phyloP scores from a whole-genome alignment of 1,140 invertebrate genomes.

The Holcopasites calliopsidis region DNA sequence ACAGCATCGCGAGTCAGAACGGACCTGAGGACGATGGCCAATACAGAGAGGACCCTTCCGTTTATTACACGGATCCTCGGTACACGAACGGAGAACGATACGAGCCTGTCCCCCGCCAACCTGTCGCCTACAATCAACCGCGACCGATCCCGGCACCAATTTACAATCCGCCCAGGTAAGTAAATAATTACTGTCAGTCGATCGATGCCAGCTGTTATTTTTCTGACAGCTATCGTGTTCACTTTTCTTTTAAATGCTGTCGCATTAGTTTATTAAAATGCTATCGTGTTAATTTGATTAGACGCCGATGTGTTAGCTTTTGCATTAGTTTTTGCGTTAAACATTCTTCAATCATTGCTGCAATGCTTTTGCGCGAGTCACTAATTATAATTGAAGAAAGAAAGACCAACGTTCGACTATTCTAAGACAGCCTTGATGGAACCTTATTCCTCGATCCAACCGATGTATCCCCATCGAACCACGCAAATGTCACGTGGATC shows the following conservation, averaged over 20 bases:
- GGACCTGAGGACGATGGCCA: conserved; percentile 89
- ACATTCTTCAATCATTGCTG: too few relatives aligned
- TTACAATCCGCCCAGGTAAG: conserved; percentile 38
- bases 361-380: too few relatives aligned
- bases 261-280: too few relatives aligned
- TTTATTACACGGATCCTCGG: conserved; percentile 87
- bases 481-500: conserved; percentile 74
- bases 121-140: conserved; percentile 15
- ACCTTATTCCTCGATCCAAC: background rate
- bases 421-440: too few relatives aligned
- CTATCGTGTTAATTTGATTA: too few relatives aligned
- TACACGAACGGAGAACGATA: conserved; percentile 81
- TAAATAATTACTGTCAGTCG: background rate
- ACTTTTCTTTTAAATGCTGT: too few relatives aligned
- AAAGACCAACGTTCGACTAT: background rate
- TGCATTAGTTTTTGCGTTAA: too few relatives aligned
- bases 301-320: too few relatives aligned
- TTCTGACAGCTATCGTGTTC: too few relatives aligned
- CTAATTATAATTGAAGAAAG: too few relatives aligned
- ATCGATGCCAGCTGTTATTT: too few relatives aligned
- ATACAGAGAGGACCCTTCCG: conserved; percentile 89
- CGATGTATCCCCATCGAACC: conserved; percentile 44
- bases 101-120: conserved; percentile 63
- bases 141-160: conserved; percentile 26
- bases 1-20: conserved; percentile 76